These are phyloP conservation scores for Isoperla grammatica DNA, from an alignment of 2,888 invertebrate genomes.

Conservation along the genomic window DNA sequence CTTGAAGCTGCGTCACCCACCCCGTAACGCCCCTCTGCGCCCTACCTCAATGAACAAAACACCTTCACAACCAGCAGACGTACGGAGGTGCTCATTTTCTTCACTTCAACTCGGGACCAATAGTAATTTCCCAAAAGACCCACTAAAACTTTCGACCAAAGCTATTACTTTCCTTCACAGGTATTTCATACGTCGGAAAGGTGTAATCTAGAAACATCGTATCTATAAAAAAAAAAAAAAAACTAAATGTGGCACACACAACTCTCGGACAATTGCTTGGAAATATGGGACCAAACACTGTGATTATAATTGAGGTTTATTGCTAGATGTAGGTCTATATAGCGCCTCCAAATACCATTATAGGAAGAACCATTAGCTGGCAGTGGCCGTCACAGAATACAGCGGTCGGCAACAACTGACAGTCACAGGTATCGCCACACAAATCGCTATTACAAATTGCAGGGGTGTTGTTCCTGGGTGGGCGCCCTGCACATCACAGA, in stretches of 20 bases:
- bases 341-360: conserved; percentile 11
- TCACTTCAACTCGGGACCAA: too few relatives aligned
- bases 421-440: conserved; percentile 1
- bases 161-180: too few relatives aligned
- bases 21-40: too few relatives aligned
- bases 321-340: not conserved
- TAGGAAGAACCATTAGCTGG: conserved; percentile 19
- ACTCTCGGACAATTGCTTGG: not conserved
- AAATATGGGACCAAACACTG: conserved; percentile 4
- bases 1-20: too few relatives aligned
- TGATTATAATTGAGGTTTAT: conserved; percentile 16
- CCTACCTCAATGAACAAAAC: too few relatives aligned
- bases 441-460: conserved; percentile 11
- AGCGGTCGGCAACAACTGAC: not conserved
- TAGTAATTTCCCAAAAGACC: not conserved
- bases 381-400: conserved; percentile 5
- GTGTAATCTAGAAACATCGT: not conserved
- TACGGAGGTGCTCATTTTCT: too few relatives aligned
- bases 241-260: conserved; percentile 2
- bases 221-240: not conserved
- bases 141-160: conserved; percentile 4
- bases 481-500: conserved; percentile 7
- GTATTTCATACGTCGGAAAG: not conserved
- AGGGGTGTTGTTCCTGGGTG: not conserved
- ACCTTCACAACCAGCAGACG: too few relatives aligned